Evolutionary conservation across 2,888 invertebrate genomes (phyloP).

Genomic region (Stenolophus ochropezus): DNA sequence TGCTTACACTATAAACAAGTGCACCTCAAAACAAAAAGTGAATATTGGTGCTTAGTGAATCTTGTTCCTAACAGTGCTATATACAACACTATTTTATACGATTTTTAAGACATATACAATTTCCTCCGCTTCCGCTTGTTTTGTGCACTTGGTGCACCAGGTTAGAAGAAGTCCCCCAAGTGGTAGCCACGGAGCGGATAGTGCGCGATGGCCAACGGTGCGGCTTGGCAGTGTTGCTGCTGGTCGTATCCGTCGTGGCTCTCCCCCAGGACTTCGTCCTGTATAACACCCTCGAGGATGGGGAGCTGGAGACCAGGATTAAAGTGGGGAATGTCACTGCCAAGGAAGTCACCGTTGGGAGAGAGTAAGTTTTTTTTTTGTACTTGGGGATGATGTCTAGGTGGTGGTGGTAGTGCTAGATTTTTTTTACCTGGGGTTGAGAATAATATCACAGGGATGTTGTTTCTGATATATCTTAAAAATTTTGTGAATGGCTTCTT

Average conservation of each 20-base stretch:
- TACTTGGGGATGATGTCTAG: too few species aligned
- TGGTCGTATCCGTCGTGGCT: conserved; percentile 48
- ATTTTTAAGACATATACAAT: neutral
- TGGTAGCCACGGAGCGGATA: conserved; percentile 35
- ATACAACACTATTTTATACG: too few species aligned
- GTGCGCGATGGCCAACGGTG: conserved; percentile 39
- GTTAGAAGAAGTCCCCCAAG: neutral
- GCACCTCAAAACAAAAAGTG: too few species aligned
- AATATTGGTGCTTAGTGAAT: too few species aligned
- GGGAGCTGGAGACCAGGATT: conserved; percentile 81
- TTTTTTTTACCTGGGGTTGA: too few species aligned
- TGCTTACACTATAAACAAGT: too few species aligned
- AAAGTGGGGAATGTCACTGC: conserved; percentile 80
- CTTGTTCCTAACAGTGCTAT: too few species aligned
- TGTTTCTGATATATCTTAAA: too few species aligned
- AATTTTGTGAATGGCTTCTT: too few species aligned
- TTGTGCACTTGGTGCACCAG: neutral
- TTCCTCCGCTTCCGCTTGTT: too few species aligned
- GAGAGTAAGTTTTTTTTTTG: conserved; percentile 73
- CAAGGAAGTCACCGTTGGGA: conserved; percentile 80
- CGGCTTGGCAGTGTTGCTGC: conserved; percentile 29
- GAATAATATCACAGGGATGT: too few species aligned
- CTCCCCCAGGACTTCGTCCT: conserved; percentile 76
- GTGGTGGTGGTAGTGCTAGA: too few species aligned
- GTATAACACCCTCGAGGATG: conserved; percentile 80